A percentile compares a stretch with the other conserved stretches of the same genome.
Conservation (phyloP, 1,140 invertebrate species). For the Batillaria attramentaria region DNA sequence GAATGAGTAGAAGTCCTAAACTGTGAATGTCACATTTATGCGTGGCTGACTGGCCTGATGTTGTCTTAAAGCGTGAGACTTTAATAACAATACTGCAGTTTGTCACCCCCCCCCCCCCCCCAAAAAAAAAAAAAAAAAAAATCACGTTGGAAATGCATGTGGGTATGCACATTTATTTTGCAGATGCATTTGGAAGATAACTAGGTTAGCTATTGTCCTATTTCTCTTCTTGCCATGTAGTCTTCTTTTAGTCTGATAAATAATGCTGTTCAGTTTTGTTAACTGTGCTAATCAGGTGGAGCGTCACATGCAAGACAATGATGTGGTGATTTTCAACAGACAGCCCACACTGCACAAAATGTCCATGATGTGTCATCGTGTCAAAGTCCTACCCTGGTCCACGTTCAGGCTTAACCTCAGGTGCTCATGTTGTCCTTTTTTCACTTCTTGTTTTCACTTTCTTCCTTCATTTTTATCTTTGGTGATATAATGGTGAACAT, state of each 20-base stretch:
- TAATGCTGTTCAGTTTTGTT: not conserved
- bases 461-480: not conserved
- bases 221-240: not conserved
- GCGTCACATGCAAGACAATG: constrained; percentile 97
- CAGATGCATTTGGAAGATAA: no score
- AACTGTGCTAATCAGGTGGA: constrained; percentile 82
- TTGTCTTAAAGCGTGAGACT: no score
- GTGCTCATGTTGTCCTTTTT: constrained; percentile 58
- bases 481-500: not conserved
- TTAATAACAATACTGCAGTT: no score
- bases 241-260: not conserved
- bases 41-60: no score
- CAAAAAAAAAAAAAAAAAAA: no score
- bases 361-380: constrained; percentile 99
- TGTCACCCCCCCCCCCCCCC: no score
- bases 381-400: constrained; percentile 97
- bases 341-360: constrained; percentile 99
- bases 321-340: constrained; percentile 99
- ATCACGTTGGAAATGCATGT: no score
- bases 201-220: not conserved
- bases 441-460: not conserved
- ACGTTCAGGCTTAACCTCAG: constrained; percentile 95
- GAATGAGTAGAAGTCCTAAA: no score
- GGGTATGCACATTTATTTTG: no score
- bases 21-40: no score